A percentile compares a stretch with the other conserved stretches of the same genome.
Evolutionary conservation across 2,888 invertebrate genomes (phyloP).

Genomic region (Metellina segmentata): DNA sequence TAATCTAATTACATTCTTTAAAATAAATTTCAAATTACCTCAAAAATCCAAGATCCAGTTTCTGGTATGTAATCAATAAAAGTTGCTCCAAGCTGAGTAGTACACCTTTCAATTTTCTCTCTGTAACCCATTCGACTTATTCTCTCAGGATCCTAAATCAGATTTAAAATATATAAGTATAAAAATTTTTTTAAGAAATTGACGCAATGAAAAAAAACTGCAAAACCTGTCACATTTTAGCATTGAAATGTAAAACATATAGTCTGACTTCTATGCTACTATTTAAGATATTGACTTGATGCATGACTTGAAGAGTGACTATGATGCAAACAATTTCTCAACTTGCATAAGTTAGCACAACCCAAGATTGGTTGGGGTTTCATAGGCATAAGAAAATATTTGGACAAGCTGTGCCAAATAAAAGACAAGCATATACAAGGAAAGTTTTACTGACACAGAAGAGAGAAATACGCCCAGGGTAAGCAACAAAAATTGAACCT

Average conservation of each 20-base stretch:
- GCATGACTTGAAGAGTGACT: too few species aligned
- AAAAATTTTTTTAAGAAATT: background rate
- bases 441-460: too few species aligned
- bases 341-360: too few species aligned
- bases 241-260: background rate
- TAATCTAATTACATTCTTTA: background rate
- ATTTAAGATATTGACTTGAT: too few species aligned
- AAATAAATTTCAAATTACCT: conserved; percentile 43
- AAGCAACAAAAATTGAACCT: too few species aligned
- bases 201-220: background rate
- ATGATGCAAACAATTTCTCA: too few species aligned
- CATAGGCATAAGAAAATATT: too few species aligned
- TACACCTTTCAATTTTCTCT: conserved; percentile 90
- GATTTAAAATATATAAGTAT: background rate
- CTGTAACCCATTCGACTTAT: conserved; percentile 91
- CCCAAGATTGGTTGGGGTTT: too few species aligned
- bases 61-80: conserved; percentile 97
- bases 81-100: conserved; percentile 91
- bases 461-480: too few species aligned
- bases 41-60: conserved; percentile 98
- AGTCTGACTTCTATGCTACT: too few species aligned
- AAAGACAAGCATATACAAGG: too few species aligned
- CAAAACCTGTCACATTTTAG: background rate
- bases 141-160: conserved; percentile 84
- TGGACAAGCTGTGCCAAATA: too few species aligned